Evolutionary conservation across 2,888 invertebrate species (phyloP).

Genomic region (Ceraclea dissimilis): DNA sequence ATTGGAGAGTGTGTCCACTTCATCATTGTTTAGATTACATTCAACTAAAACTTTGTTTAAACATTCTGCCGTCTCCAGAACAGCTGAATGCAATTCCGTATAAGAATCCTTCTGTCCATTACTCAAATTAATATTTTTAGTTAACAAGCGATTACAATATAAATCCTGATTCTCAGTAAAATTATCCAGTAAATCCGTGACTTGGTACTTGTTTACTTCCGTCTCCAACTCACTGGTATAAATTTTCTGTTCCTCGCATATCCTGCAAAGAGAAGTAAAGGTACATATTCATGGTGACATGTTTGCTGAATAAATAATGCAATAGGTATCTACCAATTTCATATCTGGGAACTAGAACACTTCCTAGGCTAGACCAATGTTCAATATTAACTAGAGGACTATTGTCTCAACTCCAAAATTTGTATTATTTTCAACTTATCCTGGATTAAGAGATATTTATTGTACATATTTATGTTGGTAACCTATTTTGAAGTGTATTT

Average conservation of each 20-base stretch:
- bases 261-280: conserved; percentile 31
- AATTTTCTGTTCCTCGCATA: conserved; percentile 35
- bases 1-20: conserved; percentile 35
- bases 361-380: too few relatives aligned
- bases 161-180: conserved; percentile 32
- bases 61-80: conserved; percentile 39
- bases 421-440: too few relatives aligned
- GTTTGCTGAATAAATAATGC: too few relatives aligned
- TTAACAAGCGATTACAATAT: conserved; percentile 35
- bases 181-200: conserved; percentile 30
- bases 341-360: too few relatives aligned
- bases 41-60: conserved; percentile 39
- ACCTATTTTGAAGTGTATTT: too few relatives aligned
- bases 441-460: too few relatives aligned
- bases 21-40: conserved; percentile 35
- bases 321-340: too few relatives aligned
- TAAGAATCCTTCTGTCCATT: conserved; percentile 34
- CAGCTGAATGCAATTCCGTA: conserved; percentile 38
- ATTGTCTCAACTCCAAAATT: too few relatives aligned
- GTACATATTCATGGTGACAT: too few relatives aligned
- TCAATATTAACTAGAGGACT: too few relatives aligned
- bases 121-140: conserved; percentile 40
- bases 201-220: conserved; percentile 32
- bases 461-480: too few relatives aligned
- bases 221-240: conserved; percentile 34